These are phyloP conservation scores for Ariopsis seemanni DNA, from an alignment of 2,113 vertebrate species.

Conservation along the genomic window DNA sequence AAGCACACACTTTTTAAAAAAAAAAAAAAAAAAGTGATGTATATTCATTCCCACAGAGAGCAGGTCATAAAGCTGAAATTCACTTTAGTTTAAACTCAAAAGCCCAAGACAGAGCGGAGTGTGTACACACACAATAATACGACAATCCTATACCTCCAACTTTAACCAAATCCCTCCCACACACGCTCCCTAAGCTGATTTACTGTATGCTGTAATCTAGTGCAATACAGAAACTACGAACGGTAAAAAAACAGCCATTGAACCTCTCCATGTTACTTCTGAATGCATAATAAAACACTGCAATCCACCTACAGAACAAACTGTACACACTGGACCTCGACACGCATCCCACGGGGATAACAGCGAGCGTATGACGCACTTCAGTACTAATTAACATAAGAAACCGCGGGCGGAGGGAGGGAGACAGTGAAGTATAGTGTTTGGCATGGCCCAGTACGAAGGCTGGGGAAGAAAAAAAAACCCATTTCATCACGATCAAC, in stretches of 20 bases:
- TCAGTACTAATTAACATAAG: neutral
- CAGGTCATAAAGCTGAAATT: neutral
- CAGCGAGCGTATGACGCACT: neutral
- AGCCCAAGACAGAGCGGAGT: neutral
- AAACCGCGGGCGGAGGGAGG: neutral
- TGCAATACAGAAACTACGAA: neutral
- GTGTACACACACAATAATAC: neutral
- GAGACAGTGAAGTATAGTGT: neutral
- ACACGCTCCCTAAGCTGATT: neutral
- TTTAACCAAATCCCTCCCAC: neutral
- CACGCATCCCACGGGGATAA: neutral
- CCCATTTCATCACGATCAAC: neutral
- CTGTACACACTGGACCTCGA: neutral
- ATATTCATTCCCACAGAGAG: neutral
- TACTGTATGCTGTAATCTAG: neutral
- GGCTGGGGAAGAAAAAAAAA: neutral
- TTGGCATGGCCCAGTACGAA: neutral
- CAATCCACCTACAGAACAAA: neutral
- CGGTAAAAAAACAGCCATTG: too few relatives aligned
- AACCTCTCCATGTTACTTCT: neutral
- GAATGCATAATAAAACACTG: neutral
- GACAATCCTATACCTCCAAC: neutral
- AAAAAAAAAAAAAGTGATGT: conserved; percentile 28
- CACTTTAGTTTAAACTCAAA: neutral
- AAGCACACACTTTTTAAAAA: conserved; percentile 48